These are phyloP conservation scores for Apogon hyalosoma DNA, from an alignment of 2,797 vertebrate genomes.

Conservation along the genomic window DNA sequence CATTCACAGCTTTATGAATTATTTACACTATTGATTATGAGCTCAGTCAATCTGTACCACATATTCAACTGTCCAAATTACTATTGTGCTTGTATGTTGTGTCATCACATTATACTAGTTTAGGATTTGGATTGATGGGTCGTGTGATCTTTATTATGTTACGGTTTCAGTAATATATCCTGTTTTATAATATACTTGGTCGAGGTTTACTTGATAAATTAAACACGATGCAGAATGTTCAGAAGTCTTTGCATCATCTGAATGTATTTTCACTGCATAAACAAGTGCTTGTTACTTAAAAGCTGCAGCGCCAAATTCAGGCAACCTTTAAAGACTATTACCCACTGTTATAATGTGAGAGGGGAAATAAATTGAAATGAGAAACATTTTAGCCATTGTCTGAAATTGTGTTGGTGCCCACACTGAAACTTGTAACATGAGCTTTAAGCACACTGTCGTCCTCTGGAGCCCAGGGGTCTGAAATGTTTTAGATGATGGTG, in stretches of 20 bases:
- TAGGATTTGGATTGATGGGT: conserved; percentile 12
- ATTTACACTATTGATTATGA: conserved; percentile 41
- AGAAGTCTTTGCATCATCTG: conserved; percentile 14
- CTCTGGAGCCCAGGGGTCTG: conserved; percentile 27
- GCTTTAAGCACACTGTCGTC: conserved; percentile 36
- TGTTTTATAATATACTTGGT: conserved; percentile 2
- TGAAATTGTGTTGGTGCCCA: conserved; percentile 44
- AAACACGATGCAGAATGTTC: conserved; percentile 25
- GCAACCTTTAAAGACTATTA: conserved; percentile 22
- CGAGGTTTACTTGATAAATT: conserved; percentile 22
- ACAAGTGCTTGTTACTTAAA: conserved; percentile 21
- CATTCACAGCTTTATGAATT: conserved; percentile 23
- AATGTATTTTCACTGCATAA: conserved; percentile 3
- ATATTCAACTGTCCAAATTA: conserved; percentile 16
- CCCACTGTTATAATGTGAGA: conserved; percentile 23
- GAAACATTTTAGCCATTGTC: conserved; percentile 16
- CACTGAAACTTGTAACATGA: conserved; percentile 35
- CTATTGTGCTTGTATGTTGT: conserved; percentile 1
- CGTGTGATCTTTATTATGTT: not conserved
- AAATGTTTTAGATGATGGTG: conserved; percentile 42
- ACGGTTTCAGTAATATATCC: conserved; percentile 1
- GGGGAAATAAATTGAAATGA: conserved; percentile 15
- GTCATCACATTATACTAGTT: not conserved
- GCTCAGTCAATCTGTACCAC: conserved; percentile 25
- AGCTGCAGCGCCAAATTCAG: conserved; percentile 11